phyloP scores from a whole-genome alignment of 2,113 vertebrate genomes.

The Ceyx cyanopectus region DNA sequence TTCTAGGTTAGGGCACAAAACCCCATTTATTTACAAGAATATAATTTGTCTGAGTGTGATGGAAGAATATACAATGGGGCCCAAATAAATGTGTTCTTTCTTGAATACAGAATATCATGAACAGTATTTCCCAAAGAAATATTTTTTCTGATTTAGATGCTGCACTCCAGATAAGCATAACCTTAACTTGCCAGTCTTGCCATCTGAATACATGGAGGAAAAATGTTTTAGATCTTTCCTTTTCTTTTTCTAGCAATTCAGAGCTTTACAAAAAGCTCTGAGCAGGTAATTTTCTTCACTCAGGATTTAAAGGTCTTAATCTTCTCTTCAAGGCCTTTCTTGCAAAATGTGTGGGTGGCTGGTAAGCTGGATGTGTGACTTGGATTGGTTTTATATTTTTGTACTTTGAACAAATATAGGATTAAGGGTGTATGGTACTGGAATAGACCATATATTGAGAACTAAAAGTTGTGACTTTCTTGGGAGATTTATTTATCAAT shows the following conservation, averaged over 20 bases:
- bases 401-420: background rate
- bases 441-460: background rate
- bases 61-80: background rate
- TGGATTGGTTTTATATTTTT: background rate
- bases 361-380: background rate
- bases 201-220: background rate
- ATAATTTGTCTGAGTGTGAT: background rate
- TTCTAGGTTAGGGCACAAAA: background rate
- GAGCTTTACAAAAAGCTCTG: background rate
- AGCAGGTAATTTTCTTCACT: constrained; percentile 8
- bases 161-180: background rate
- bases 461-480: background rate
- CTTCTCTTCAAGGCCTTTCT: background rate
- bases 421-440: background rate
- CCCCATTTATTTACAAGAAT: background rate
- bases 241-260: background rate
- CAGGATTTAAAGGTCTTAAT: constrained; percentile 12
- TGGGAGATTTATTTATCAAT: constrained; percentile 38
- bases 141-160: background rate
- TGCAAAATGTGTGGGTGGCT: background rate
- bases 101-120: background rate
- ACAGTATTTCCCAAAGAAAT: background rate
- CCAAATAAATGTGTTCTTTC: background rate
- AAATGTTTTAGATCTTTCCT: background rate
- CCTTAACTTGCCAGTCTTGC: background rate